These are phyloP conservation scores for Mus minutoides DNA, from an alignment of 2,797 vertebrate species.

Conservation along the genomic window DNA sequence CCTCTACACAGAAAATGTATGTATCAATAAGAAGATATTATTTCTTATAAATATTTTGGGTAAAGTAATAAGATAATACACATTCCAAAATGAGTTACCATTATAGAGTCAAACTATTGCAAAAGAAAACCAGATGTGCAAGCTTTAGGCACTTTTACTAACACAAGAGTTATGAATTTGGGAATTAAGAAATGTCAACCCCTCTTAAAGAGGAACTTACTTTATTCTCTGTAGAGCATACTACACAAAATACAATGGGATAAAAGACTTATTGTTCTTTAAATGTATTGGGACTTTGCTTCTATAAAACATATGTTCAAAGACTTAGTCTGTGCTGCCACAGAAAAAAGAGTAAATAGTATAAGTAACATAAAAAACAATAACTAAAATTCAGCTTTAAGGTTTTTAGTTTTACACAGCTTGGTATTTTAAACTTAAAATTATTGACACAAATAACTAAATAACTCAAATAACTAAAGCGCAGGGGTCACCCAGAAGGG, in stretches of 20 bases:
- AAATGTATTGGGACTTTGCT: neutral
- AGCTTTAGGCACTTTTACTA: neutral
- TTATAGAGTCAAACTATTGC: constrained; percentile 2
- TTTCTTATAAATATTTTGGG: neutral
- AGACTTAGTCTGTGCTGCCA: neutral
- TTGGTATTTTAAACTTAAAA: neutral
- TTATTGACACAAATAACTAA: neutral
- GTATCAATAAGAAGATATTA: neutral
- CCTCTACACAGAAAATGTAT: neutral
- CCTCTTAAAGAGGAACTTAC: neutral
- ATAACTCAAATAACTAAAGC: neutral
- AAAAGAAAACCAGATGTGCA: neutral
- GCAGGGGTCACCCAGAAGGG: neutral
- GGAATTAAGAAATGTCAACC: neutral
- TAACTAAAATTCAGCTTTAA: neutral
- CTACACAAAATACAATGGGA: neutral
- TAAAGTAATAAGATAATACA: neutral
- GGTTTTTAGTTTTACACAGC: neutral
- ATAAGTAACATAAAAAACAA: neutral
- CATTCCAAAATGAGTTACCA: neutral
- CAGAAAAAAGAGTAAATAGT: neutral
- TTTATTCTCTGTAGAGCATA: neutral
- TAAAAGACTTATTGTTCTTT: neutral
- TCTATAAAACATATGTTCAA: neutral
- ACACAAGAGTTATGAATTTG: neutral